Evolutionary conservation across 2,113 vertebrate species (phyloP), one percentile per base, ranked within the genome.

Genomic region (Vireo altiloquus): DNA sequence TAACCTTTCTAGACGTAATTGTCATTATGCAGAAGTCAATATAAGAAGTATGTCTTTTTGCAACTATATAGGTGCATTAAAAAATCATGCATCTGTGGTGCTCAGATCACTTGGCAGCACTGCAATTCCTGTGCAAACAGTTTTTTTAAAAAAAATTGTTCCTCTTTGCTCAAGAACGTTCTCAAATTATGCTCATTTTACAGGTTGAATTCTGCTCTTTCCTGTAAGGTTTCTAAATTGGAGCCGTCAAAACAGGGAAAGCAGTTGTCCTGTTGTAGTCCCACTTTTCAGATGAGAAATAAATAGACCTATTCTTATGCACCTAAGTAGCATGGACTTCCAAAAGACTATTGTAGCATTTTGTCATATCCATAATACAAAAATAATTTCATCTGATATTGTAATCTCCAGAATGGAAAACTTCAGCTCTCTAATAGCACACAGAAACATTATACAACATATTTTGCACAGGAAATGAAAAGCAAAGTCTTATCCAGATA

Each of bases 401-500:
- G 69, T 54, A 94, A 75, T 94, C 77, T 91, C 60, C 50, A 89
- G 20, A 52, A 54, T 87, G 46, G 85, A 92, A 71, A 86, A 77
- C 42, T 68, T 21, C 20, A 56, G 56, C 24, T 79, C 40, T 70
- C 79, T 83, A 92, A 90, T 60, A 94, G 54, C 61, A 35, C 37
- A 72, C 15, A 80, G 77, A 74, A 92, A 72, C 21, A 28, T 83
- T 83, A 60, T n/a, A 54, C 52, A 89, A 78, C 39, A 66, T 8
- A 44, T 95, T 94, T 91, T 89, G 64, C 17, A 25, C 39, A 49
- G 60, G 33, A 94, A 94, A 94, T 89, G 47, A 91, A 92, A 94
- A 89, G 68, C n/a, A 84, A 84, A 84, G n/a, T 39, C 77, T 84
- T 94, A 91, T n/a, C 40, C 61, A 53, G 91, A 92, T 92, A 94